Percentiles rank a stretch among this genome's conserved stretches.
Evolutionary conservation across 2,113 vertebrate genomes (phyloP).

Genomic region (Xiphophorus hellerii): DNA sequence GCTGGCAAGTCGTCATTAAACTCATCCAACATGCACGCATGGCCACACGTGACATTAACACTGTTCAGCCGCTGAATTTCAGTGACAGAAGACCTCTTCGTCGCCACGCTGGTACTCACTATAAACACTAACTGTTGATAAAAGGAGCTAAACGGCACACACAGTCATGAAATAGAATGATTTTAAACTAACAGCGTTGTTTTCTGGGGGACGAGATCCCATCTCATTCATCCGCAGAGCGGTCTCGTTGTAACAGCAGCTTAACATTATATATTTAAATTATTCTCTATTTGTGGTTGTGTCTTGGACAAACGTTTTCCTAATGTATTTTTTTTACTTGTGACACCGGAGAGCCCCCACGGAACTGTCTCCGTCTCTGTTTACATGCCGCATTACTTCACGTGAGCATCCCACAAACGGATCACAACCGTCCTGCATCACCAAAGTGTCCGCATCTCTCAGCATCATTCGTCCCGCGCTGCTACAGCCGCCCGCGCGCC

Average conservation of each 20-base stretch:
- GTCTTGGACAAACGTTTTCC: not conserved
- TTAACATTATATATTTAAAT: conserved; percentile 1
- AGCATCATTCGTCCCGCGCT: conserved; percentile 35
- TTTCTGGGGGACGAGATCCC: not conserved
- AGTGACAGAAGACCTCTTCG: not conserved
- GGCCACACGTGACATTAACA: not conserved
- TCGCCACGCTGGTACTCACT: not conserved
- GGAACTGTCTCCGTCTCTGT: not conserved
- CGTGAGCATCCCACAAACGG: conserved; percentile 39
- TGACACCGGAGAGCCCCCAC: not conserved
- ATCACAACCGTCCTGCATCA: conserved; percentile 59
- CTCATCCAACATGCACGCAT: not conserved
- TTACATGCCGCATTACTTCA: conserved; percentile 49
- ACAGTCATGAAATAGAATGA: not conserved
- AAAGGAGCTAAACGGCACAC: not conserved
- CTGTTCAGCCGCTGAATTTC: not conserved
- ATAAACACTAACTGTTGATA: not conserved
- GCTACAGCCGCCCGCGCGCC: conserved; percentile 29
- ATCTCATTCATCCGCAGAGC: too few relatives aligned
- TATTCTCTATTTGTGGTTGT: not conserved
- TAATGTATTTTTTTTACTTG: not conserved
- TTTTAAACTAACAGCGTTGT: not conserved
- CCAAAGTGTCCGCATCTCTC: conserved; percentile 29
- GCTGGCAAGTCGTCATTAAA: not conserved
- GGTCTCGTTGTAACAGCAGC: not conserved